These are phyloP conservation scores for Thera britannica DNA, from an alignment of 2,888 invertebrate species.

Conservation along the genomic window DNA sequence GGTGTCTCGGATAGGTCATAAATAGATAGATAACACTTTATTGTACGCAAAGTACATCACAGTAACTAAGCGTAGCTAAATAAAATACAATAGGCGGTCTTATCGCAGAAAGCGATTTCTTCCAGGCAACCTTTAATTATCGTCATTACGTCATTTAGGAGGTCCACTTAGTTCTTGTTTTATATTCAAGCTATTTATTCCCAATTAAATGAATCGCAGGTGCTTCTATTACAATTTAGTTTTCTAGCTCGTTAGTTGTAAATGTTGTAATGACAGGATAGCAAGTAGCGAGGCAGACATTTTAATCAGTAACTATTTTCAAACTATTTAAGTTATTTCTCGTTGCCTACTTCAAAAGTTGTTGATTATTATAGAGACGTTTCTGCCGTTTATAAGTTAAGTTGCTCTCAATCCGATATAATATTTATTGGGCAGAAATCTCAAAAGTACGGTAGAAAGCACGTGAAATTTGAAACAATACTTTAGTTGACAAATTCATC, in stretches of 20 bases:
- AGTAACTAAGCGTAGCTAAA: too few species aligned
- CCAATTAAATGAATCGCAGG: constrained; percentile 32
- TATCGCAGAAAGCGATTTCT: too few species aligned
- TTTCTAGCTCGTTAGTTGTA: constrained; percentile 34
- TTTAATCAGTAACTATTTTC: constrained; percentile 36
- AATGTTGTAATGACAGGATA: constrained; percentile 40
- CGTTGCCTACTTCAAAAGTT: constrained; percentile 7
- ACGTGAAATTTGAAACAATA: too few species aligned
- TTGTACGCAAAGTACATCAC: too few species aligned
- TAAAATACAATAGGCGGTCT: too few species aligned
- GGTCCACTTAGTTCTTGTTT: constrained; percentile 12
- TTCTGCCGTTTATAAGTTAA: not conserved
- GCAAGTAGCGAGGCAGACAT: constrained; percentile 26
- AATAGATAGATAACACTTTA: too few species aligned
- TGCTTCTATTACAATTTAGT: constrained; percentile 37
- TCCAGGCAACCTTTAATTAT: too few species aligned
- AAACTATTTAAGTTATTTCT: constrained; percentile 31
- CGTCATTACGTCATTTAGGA: too few species aligned
- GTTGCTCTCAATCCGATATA: not conserved
- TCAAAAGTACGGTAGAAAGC: too few species aligned
- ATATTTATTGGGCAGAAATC: too few species aligned
- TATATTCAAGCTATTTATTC: constrained; percentile 6
- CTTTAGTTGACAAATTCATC: too few species aligned
- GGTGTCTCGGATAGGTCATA: too few species aligned
- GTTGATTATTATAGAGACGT: constrained; percentile 1